Base-by-base conservation (phyloP, 1,140 invertebrate genomes). In the Diorhabda sublineata region DNA sequence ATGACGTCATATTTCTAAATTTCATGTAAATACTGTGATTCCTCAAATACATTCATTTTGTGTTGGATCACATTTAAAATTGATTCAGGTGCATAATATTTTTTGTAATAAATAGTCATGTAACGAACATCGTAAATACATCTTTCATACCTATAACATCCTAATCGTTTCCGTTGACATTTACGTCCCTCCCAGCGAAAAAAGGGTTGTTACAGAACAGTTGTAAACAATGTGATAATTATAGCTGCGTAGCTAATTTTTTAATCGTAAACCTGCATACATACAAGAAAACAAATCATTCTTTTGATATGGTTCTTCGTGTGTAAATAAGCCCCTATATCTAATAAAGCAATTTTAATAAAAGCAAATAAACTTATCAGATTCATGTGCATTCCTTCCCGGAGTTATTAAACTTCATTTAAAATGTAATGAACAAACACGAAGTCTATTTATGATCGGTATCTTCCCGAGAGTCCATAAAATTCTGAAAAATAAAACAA, bases 201-300 rank as follows among this genome's bases (percentile, higher is more conserved):
- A 52, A 52, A 52, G 47, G 47, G 47, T 52, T 26, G 26, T 26
- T 52, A 52, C 2, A 52, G 4, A 52, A 3, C 47, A 52, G 47
- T 52, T 52, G 47, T 52, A n/a, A 52, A 52, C 47, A 52, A 52
- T 52, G 47, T 52, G 47, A 52, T 52, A 52, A 52, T 52, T 52
- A 52, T n/a, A 52, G 47, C 4, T 52, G 47, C 47, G 47, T 52
- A 52, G 47, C 47, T 52, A 52, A 52, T 52, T 52, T 52, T 52
- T 52, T 3, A 52, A 52, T 52, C 47, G 47, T 52, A 4, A 52
- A 52, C 47, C 47, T 52, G 47, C 47, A 52, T 52, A n/a, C 47
- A 52, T 8, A n/a, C 47, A 52, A 52, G 47, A 52, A 52, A 52
- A 52, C 6, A n/a, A 52, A 52, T 52, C 47, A n/a, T 52, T 52